phyloP scores from a whole-genome alignment of 35 echinoderm and acorn worm genomes.

The Patiria miniata region DNA sequence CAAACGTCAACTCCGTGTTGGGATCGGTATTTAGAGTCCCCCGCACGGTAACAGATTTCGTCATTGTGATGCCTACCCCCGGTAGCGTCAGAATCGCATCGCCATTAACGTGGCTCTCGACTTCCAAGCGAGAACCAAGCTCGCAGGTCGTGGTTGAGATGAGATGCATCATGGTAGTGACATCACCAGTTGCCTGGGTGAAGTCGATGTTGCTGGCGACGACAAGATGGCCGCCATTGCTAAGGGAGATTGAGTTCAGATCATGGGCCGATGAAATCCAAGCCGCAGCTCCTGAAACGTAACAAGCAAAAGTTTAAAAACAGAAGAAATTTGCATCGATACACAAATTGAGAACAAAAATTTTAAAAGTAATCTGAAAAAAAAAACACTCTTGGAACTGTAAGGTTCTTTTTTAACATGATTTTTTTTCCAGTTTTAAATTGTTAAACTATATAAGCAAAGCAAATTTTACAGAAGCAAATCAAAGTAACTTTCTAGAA shows the following conservation, averaged over 20 bases:
- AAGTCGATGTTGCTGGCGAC: constrained; percentile 34
- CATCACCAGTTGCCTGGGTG: constrained; percentile 1
- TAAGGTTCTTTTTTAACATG: not conserved
- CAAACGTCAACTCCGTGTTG: constrained; percentile 32
- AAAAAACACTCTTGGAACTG: not conserved
- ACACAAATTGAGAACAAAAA: not conserved
- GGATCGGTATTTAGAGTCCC: constrained; percentile 37
- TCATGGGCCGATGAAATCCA: constrained; percentile 41
- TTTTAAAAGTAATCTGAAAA: not conserved
- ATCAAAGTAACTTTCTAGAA: no score
- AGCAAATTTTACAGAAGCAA: no score
- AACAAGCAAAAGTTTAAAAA: not conserved
- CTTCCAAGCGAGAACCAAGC: constrained; percentile 25
- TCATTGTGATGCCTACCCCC: constrained; percentile 13
- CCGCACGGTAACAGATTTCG: constrained; percentile 40
- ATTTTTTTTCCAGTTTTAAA: no score
- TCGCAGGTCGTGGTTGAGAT: not conserved
- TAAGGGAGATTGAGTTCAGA: constrained; percentile 24
- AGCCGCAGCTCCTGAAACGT: constrained; percentile 55
- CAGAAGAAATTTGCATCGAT: constrained; percentile 25
- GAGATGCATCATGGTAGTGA: constrained; percentile 28
- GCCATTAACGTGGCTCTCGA: constrained; percentile 27
- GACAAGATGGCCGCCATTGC: constrained; percentile 49
- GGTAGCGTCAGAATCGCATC: constrained; percentile 34
- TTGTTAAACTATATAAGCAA: no score